phyloP scores from a whole-genome alignment of 2,888 invertebrate species.

The Carpatolechia fugitivella region DNA sequence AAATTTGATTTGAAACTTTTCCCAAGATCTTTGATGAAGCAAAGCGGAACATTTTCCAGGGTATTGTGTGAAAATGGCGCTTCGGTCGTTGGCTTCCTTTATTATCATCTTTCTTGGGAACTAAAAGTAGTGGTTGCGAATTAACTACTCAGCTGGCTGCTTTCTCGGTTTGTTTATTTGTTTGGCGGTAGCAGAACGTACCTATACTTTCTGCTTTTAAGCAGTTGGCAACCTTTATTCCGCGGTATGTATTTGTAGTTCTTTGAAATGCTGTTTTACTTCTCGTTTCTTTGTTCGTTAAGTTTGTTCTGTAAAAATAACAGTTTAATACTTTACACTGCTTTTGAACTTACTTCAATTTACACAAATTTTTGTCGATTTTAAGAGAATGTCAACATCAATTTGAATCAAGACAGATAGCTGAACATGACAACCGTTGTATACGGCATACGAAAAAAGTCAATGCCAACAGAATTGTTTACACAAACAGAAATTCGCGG shows the following conservation, averaged over 20 bases:
- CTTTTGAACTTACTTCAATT: background rate
- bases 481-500: background rate
- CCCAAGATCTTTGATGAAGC: slow-evolving; percentile 48
- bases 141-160: slow-evolving; percentile 3
- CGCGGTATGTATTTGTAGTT: background rate
- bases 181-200: background rate
- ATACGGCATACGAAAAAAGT: background rate
- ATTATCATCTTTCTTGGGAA: slow-evolving; percentile 7
- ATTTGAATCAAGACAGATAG: background rate
- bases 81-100: slow-evolving; percentile 11
- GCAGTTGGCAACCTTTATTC: background rate
- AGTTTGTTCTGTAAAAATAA: background rate
- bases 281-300: background rate
- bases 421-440: background rate
- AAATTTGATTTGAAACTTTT: slow-evolving; percentile 53
- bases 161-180: slow-evolving; percentile 7
- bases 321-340: background rate
- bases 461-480: background rate
- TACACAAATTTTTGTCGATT: no score
- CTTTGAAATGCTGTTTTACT: background rate
- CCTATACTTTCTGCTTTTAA: background rate
- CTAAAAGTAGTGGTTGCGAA: slow-evolving; percentile 4
- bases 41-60: slow-evolving; percentile 44
- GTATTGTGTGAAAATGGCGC: slow-evolving; percentile 27
- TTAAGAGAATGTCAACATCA: no score